phyloP scores from a whole-genome alignment of 2,113 vertebrate genomes.

The Pontoporia blainvillei region DNA sequence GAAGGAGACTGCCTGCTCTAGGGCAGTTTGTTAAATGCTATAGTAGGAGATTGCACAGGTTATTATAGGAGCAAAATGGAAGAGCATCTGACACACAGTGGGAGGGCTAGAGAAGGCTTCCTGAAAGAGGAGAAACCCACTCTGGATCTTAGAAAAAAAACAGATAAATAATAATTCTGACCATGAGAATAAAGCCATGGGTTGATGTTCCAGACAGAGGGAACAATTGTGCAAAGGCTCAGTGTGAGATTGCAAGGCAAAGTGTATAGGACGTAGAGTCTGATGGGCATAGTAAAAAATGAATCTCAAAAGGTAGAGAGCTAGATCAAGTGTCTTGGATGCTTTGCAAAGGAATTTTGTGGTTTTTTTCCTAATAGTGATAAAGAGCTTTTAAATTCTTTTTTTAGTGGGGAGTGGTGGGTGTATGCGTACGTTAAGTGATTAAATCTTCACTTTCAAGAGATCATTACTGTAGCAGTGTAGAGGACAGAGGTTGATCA shows the following conservation, averaged over 20 bases:
- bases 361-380: not conserved
- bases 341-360: not conserved
- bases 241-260: not conserved
- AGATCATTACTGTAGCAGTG: not conserved
- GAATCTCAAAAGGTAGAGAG: not conserved
- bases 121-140: not conserved
- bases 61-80: not conserved
- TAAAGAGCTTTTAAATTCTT: not conserved
- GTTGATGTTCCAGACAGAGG: not conserved
- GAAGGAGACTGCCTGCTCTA: not conserved
- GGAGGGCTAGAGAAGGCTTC: not conserved
- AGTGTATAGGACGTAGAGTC: rapidly evolving
- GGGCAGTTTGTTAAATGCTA: not conserved
- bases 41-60: not conserved
- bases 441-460: not conserved
- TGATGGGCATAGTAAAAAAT: not conserved
- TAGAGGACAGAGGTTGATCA: not conserved
- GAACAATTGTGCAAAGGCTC: not conserved
- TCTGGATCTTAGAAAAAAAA: not conserved
- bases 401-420: not conserved
- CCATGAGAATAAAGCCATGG: not conserved
- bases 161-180: not conserved
- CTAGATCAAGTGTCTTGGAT: not conserved
- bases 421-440: not conserved
- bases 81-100: not conserved